Evolutionary conservation across 2,888 invertebrate species (phyloP).

Genomic region (Nomada lathburiana): DNA sequence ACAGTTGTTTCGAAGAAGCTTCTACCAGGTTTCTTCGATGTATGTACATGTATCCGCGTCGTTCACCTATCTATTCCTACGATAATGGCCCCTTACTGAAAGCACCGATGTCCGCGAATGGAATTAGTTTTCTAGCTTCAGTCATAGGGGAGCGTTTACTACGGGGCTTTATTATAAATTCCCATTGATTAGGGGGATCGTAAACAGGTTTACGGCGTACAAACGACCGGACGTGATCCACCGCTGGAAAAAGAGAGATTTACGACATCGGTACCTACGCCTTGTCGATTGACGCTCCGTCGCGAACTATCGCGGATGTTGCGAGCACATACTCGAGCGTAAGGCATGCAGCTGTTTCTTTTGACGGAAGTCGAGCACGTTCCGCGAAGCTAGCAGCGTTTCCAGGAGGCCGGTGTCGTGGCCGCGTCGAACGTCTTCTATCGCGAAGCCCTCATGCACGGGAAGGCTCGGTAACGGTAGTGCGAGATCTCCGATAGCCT

Average conservation of each 20-base stretch:
- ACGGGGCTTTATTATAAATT: constrained; percentile 26
- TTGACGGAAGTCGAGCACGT: constrained; percentile 54
- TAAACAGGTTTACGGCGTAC: constrained; percentile 46
- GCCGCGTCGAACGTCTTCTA: constrained; percentile 17
- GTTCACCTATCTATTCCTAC: too few relatives aligned
- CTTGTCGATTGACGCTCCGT: constrained; percentile 2
- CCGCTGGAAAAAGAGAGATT: constrained; percentile 26
- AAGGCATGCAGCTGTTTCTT: constrained; percentile 47
- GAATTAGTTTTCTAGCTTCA: neutral
- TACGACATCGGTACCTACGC: constrained; percentile 18
- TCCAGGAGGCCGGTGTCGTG: constrained; percentile 29
- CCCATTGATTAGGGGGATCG: constrained; percentile 38
- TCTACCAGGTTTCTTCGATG: neutral
- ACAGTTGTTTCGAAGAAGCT: constrained; percentile 24
- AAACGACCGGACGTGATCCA: constrained; percentile 37
- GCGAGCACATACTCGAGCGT: constrained; percentile 13
- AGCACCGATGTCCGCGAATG: too few relatives aligned
- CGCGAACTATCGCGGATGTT: constrained; percentile 8
- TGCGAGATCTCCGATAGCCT: constrained; percentile 40
- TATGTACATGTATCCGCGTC: too few relatives aligned
- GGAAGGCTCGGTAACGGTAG: constrained; percentile 57
- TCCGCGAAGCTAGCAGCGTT: constrained; percentile 40
- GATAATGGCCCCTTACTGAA: too few relatives aligned
- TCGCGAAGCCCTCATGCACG: constrained; percentile 9
- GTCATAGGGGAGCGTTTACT: constrained; percentile 1